A percentile compares a stretch with the other conserved stretches of the same genome.
Evolutionary conservation across 2,113 vertebrate species (phyloP).

Genomic region (Leuciscus idus): DNA sequence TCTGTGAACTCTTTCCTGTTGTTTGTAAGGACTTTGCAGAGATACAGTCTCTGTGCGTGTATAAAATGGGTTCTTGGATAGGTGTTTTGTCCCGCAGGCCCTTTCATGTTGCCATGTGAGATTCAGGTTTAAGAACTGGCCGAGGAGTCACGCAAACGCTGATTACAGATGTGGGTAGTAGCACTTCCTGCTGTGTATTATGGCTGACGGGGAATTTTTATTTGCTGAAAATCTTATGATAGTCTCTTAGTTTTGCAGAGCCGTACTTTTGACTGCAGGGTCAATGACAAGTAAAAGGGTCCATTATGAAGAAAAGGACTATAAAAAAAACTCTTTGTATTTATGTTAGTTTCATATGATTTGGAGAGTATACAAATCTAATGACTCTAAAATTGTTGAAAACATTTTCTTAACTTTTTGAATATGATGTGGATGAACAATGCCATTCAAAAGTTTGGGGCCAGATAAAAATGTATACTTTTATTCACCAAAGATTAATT

Average conservation of each 20-base stretch:
- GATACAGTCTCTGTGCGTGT: slow-evolving; percentile 26
- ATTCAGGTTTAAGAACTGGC: slow-evolving; percentile 14
- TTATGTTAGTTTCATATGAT: too few relatives aligned
- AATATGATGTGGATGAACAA: too few relatives aligned
- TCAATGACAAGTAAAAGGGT: neutral
- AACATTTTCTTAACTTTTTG: too few relatives aligned
- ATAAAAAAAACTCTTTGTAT: too few relatives aligned
- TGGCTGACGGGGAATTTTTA: neutral
- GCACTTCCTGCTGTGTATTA: neutral
- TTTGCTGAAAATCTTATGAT: neutral
- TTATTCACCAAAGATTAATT: neutral
- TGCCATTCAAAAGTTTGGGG: neutral
- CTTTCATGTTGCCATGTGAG: slow-evolving; percentile 26
- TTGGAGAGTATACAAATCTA: too few relatives aligned
- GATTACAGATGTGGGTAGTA: slow-evolving; percentile 15
- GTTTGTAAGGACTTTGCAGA: slow-evolving; percentile 11
- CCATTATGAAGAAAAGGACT: neutral
- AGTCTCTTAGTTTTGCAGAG: neutral
- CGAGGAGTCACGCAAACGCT: slow-evolving; percentile 15
- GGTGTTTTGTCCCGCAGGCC: neutral
- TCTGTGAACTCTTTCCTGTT: slow-evolving; percentile 44
- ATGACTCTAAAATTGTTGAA: too few relatives aligned
- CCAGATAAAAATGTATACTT: neutral
- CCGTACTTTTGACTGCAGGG: neutral
- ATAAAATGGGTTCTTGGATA: neutral